phyloP scores from a whole-genome alignment of 2,113 vertebrate genomes.

The Anhinga anhinga region DNA sequence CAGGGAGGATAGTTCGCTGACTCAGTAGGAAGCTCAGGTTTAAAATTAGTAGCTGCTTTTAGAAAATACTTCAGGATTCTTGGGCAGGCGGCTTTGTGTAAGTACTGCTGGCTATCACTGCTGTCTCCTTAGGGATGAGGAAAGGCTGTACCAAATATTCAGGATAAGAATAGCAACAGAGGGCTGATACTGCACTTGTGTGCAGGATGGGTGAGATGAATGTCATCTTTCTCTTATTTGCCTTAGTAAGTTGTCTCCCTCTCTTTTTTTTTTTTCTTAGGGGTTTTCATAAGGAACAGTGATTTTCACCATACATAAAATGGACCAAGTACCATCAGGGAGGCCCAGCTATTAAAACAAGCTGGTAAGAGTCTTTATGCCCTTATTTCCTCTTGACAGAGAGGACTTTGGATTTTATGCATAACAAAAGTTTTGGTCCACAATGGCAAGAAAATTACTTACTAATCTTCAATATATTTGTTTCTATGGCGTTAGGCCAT shows the following conservation, averaged over 20 bases:
- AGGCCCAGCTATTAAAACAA: background rate
- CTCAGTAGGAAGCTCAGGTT: background rate
- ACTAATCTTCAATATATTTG: background rate
- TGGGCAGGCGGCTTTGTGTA: background rate
- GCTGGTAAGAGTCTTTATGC: background rate
- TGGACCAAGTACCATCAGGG: background rate
- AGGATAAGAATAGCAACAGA: background rate
- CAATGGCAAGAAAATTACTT: background rate
- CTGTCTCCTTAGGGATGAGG: background rate
- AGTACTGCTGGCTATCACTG: background rate
- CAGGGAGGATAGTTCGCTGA: background rate
- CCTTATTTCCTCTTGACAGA: background rate
- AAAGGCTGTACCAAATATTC: background rate
- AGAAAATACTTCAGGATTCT: background rate
- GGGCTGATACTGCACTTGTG: background rate
- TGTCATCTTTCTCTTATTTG: background rate
- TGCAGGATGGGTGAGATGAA: background rate
- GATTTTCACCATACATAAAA: background rate
- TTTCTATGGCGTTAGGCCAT: background rate
- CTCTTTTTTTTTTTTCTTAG: background rate
- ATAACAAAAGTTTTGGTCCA: background rate
- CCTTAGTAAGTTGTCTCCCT: background rate
- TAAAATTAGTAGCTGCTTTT: constrained; percentile 3
- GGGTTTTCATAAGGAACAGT: background rate
- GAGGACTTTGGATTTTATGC: background rate